Base-by-base conservation (phyloP, 2,113 vertebrate genomes). In the Ariopsis seemanni region DNA sequence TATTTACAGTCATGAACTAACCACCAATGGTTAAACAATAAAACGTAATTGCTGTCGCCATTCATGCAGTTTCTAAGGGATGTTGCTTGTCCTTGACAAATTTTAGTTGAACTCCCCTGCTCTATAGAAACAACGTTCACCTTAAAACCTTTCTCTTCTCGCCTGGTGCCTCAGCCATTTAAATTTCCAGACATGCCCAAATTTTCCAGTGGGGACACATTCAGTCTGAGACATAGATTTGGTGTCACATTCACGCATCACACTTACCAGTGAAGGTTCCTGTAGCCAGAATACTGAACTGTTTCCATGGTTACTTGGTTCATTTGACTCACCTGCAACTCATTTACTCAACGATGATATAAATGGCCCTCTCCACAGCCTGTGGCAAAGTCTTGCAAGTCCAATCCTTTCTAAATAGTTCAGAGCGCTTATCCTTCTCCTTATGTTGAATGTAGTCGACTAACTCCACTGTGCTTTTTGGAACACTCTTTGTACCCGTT, bases 301-400 rank as follows among this genome's bases (percentile, higher is more conserved):
- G 62, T 83, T 83, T 67, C 82, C 62, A 83, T 83, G 82, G 82
- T 53, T 69, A 69, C 78, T 81, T 80, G 78, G 55, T 42, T 81
- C 78, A 81, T 60, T 81, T 81, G 78, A 81, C 82, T 83, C 62
- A 83, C 82, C 82, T 69, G 62, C 82, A 83, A 34, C 62, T 52
- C 60, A 83, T 65, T 83, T 83, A 52, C 42, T 69, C 82, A 52
- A 67, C 30, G 62, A 52, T 67, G 25, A 83, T 69, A 53, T 83
- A 48, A 83, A 69, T 67, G 82, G 60, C n/a, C 53, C 74, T 53
- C 27, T 60, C 15, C 55, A 58, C 78, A 34, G 78, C 78, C 55
- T 60, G 27, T 81, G 18, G 55, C 78, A 30, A 34, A 60, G 27
- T 60, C 55, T 34, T 11, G 30, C 78, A 79, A 79, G 53, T 57